Base-by-base conservation (phyloP, 2,888 invertebrate species). In the Merodon equestris region DNA sequence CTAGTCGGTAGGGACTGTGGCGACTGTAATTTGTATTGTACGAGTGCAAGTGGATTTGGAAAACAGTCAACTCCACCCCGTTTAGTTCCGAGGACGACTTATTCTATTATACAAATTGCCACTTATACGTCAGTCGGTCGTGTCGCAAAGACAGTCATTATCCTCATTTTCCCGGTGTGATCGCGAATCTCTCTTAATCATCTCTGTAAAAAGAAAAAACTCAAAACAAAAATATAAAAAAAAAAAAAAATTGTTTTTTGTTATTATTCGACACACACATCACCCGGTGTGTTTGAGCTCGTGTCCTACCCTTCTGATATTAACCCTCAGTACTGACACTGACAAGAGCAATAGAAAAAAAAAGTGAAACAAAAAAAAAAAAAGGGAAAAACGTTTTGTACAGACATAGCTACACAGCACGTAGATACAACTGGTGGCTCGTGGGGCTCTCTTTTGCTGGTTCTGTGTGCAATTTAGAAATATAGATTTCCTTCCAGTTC, bases 401-500 rank as follows among this genome's bases (percentile, higher is more conserved):
- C 47, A 58, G 15, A 57, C 36, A 34, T 47, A 58, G 27, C 19
- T 54, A 48, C 15, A 53, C 27, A 27, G 7, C 27, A 27, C 27
- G 51, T 64, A 68, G 63, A 68, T 73, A 57, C 73, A 50, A 58
- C 68, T 64, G 13, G 48, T 57, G 64, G 79, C 79, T 68, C 74
- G 79, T 73, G 79, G 57, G 74, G 74, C 67, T 77, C 72, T 77
- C 42, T 48, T 7, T 27, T 27, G 27, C 27, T 27, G 27, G 40
- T 40, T 77, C 58, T 63, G 48, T 57, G 67, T 79, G 68, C 70
- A 81, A 66, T 75, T 75, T 75, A 81, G 75, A 81, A 79, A 51
- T 74, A 79, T 74, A 74, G 68, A 81, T 53, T 81, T 75, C 66
- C 61, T 81, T 81, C 81, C 75, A 81, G 81, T 81, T 75, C 66